These are phyloP conservation scores for Steromphala cineraria DNA, from an alignment of 2,888 invertebrate genomes.

Conservation along the genomic window DNA sequence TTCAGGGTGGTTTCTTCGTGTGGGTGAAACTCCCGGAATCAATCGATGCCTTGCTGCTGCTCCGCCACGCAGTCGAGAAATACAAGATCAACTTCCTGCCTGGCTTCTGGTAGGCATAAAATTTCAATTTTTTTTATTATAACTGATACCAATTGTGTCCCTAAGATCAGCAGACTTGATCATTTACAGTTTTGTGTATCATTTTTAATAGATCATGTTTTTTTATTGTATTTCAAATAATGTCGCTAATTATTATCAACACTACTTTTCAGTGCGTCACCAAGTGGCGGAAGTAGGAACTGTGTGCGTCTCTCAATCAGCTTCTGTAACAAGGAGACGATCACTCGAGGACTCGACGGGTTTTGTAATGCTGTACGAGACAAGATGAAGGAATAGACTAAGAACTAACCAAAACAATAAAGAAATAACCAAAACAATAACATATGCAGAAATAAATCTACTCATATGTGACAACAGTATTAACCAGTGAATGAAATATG, in stretches of 20 bases:
- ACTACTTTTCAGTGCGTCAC: conserved; percentile 66
- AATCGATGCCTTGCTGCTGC: conserved; percentile 45
- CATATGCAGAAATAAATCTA: too few species aligned
- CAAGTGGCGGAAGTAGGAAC: conserved; percentile 54
- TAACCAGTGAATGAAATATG: too few species aligned
- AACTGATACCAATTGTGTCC: too few species aligned
- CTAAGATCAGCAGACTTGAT: too few species aligned
- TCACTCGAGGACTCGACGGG: conserved; percentile 40
- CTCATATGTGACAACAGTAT: too few species aligned
- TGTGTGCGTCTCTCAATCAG: conserved; percentile 61
- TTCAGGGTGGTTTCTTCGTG: conserved; percentile 80
- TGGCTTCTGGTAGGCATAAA: conserved; percentile 55
- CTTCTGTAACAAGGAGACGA: conserved; percentile 41
- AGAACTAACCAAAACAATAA: too few species aligned
- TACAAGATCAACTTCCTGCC: conserved; percentile 56
- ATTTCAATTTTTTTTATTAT: too few species aligned
- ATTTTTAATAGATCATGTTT: neutral
- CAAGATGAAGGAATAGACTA: too few species aligned
- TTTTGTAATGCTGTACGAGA: conserved; percentile 44
- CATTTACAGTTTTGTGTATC: too few species aligned
- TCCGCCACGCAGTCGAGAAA: conserved; percentile 43
- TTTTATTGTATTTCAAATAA: too few species aligned
- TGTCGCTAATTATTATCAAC: too few species aligned
- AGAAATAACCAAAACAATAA: too few species aligned
- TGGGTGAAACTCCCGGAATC: conserved; percentile 79